These are phyloP conservation scores for Agrotis segetum DNA, from an alignment of 2,888 invertebrate species.

Conservation along the genomic window DNA sequence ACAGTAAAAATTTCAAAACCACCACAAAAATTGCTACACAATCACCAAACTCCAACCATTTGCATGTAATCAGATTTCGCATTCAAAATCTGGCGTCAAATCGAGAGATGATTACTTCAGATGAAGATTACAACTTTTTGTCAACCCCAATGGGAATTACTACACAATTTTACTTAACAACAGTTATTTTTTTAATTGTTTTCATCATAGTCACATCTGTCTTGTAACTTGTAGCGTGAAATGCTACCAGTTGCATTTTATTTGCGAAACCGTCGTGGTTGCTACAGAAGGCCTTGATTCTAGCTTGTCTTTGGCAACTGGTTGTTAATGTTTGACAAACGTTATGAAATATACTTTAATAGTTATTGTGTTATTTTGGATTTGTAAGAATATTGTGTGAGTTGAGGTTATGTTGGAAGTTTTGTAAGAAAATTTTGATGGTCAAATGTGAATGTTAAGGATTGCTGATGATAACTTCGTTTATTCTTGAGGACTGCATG, in stretches of 20 bases:
- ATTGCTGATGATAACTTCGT: too few relatives aligned
- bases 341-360: slow-evolving; percentile 63
- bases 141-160: slow-evolving; percentile 36
- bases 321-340: slow-evolving; percentile 60
- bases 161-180: slow-evolving; percentile 41
- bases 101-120: slow-evolving; percentile 40
- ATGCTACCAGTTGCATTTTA: slow-evolving; percentile 46
- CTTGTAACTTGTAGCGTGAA: slow-evolving; percentile 58
- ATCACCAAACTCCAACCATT: slow-evolving; percentile 11
- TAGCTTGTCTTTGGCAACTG: slow-evolving; percentile 56
- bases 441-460: not conserved
- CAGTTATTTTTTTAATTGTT: slow-evolving; percentile 63
- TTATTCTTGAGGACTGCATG: too few relatives aligned
- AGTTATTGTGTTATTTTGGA: slow-evolving; percentile 45
- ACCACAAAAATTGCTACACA: slow-evolving; percentile 34
- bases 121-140: slow-evolving; percentile 50
- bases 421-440: not conserved
- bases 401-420: not conserved
- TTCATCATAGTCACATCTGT: slow-evolving; percentile 60
- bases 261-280: slow-evolving; percentile 57
- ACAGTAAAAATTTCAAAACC: slow-evolving; percentile 5
- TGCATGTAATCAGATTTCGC: slow-evolving; percentile 53
- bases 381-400: slow-evolving; percentile 41
- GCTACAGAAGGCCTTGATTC: slow-evolving; percentile 60
- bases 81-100: slow-evolving; percentile 44